Percentiles rank a stretch among this genome's conserved stretches.
These are phyloP conservation scores for Strongylocentrotus purpuratus DNA, from an alignment of 35 echinoderm and acorn worm genomes.

Conservation along the genomic window DNA sequence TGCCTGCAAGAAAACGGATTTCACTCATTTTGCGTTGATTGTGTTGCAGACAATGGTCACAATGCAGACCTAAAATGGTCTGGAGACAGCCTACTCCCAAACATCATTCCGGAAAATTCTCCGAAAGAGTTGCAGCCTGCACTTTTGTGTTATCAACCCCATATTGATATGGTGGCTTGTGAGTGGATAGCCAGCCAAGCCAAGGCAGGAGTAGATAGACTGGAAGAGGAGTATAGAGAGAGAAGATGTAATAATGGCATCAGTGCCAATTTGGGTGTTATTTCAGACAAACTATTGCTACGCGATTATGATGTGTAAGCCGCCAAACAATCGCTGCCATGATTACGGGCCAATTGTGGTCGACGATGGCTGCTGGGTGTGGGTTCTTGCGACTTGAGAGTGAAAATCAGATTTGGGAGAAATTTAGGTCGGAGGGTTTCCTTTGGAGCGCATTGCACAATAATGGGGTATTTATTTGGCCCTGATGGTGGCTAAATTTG, in stretches of 20 bases:
- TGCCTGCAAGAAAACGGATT: conserved; percentile 31
- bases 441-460: background rate
- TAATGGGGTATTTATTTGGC: conserved; percentile 39
- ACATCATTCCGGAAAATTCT: background rate
- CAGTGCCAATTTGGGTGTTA: conserved; percentile 43
- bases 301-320: conserved; percentile 36
- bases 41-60: conserved; percentile 30
- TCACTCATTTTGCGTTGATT: conserved; percentile 40
- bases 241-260: conserved; percentile 44
- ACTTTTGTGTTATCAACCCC: conserved; percentile 28
- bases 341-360: conserved; percentile 46
- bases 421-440: conserved; percentile 11
- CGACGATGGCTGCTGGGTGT: background rate
- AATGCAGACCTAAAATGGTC: conserved; percentile 6
- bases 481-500: conserved; percentile 28
- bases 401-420: conserved; percentile 28
- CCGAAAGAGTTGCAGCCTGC: conserved; percentile 16
- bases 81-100: conserved; percentile 26
- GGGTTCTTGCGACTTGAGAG: conserved; percentile 7
- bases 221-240: background rate
- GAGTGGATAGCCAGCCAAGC: background rate
- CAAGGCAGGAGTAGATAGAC: background rate
- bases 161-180: background rate
- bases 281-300: conserved; percentile 46
- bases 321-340: conserved; percentile 20